Conservation (phyloP, 2,888 invertebrate genomes). For the Stenodera caucasica region DNA sequence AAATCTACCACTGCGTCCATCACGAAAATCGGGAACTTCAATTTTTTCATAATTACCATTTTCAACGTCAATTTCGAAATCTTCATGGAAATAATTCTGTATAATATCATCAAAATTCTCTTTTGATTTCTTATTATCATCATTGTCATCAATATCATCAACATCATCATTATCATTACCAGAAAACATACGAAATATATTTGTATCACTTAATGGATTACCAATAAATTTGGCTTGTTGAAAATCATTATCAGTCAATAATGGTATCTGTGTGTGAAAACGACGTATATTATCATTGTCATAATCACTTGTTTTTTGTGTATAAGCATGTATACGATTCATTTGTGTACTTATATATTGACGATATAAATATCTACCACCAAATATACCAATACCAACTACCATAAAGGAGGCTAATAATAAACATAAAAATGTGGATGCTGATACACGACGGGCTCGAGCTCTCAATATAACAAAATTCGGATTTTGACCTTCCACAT, state of each 20-base stretch:
- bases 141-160: constrained; percentile 7
- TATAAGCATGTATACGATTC: constrained; percentile 51
- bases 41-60: constrained; percentile 80
- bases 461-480: constrained; percentile 50
- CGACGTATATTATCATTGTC: constrained; percentile 2
- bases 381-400: constrained; percentile 69
- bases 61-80: constrained; percentile 76
- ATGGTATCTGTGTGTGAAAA: constrained; percentile 3
- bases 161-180: constrained; percentile 30
- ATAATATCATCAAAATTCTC: constrained; percentile 19
- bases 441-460: constrained; percentile 61
- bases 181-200: constrained; percentile 7
- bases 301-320: not conserved
- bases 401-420: constrained; percentile 70
- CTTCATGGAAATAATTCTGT: constrained; percentile 69
- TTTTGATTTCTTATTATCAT: constrained; percentile 13
- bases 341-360: constrained; percentile 67
- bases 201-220: not conserved
- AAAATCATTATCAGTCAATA: not conserved
- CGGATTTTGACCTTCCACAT: constrained; percentile 55
- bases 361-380: constrained; percentile 76
- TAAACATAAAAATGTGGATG: constrained; percentile 68
- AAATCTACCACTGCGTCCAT: constrained; percentile 80
- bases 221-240: not conserved
- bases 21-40: constrained; percentile 80